Base-by-base conservation (phyloP, 2,888 invertebrate species). In the Amblyteles armatorius region DNA sequence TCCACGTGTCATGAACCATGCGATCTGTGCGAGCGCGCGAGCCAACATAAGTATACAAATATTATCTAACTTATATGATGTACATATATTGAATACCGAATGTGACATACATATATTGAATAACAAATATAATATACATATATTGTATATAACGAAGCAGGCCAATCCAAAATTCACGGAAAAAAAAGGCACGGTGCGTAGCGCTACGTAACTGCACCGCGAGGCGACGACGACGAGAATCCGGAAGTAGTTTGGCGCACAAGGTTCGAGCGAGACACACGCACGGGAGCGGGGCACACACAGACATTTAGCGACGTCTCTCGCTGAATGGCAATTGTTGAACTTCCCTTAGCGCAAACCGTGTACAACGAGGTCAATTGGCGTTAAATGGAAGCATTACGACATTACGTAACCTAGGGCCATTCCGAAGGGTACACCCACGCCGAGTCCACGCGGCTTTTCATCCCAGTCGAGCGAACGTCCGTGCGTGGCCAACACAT, bases 301-400 rank as follows among this genome's bases (percentile, higher is more conserved):
- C 40, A 63, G 48, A 74, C 67, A 71, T n/a, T 29, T 13, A n/a
- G 77, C 82, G 33, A 79, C 79, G 82, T 85, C 82, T 85, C 82
- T 79, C 72, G 91, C 90, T 93, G 92, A 93, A 93, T 93, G 92
- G 93, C 93, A 93, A 94, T 94, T 94, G 93, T 94, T 93, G 92
- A 93, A 93, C 93, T 93, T 93, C 94, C 93, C 93, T 93, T 90
- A 91, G 89, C 90, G 90, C 90, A 92, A 93, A 92, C 92, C 52
- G 93, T 92, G 92, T 91, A 91, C 92, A 94, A 93, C 93, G 93
- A 94, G 94, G 94, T 93, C 93, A 94, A 94, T 94, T 94, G 93
- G 91, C 92, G 91, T 92, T 94, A 94, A 94, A 93, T 93, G 92
- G 90, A 90, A 89, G 91, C 91, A 93, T 93, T 93, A 93, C 90